phyloP scores from a whole-genome alignment of 2,113 vertebrate species.

The Labrus mixtus region DNA sequence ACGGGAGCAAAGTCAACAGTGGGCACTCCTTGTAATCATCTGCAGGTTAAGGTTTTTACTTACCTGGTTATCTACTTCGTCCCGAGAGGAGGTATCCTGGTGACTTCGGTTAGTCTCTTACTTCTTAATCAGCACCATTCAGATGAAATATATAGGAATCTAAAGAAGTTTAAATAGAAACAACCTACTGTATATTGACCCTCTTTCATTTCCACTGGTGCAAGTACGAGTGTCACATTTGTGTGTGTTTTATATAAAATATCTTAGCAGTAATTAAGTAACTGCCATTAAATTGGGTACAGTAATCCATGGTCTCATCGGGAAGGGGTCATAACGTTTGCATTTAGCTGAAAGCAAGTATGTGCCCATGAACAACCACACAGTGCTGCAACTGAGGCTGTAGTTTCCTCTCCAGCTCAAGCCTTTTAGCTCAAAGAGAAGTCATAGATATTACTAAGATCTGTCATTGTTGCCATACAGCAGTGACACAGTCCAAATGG shows the following conservation, averaged over 20 bases:
- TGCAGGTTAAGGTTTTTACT: too few species aligned
- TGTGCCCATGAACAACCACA: neutral
- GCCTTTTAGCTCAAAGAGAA: neutral
- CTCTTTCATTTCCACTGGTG: too few species aligned
- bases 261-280: neutral
- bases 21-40: too few species aligned
- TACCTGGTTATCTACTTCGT: too few species aligned
- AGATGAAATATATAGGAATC: too few species aligned
- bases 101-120: too few species aligned
- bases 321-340: neutral
- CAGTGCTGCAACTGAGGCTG: neutral
- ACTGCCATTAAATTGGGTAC: too few species aligned
- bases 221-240: neutral
- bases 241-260: neutral
- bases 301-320: neutral
- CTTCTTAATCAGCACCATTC: too few species aligned
- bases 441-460: constrained; percentile 17
- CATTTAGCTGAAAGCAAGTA: neutral
- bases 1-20: too few species aligned
- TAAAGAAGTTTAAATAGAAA: too few species aligned
- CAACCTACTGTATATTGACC: too few species aligned
- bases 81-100: too few species aligned
- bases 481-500: constrained; percentile 16
- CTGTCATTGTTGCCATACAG: constrained; percentile 19
- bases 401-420: neutral